Evolutionary conservation across 2,113 vertebrate genomes (phyloP), one percentile per base, ranked within the genome.

Genomic region (Orcinus orca): DNA sequence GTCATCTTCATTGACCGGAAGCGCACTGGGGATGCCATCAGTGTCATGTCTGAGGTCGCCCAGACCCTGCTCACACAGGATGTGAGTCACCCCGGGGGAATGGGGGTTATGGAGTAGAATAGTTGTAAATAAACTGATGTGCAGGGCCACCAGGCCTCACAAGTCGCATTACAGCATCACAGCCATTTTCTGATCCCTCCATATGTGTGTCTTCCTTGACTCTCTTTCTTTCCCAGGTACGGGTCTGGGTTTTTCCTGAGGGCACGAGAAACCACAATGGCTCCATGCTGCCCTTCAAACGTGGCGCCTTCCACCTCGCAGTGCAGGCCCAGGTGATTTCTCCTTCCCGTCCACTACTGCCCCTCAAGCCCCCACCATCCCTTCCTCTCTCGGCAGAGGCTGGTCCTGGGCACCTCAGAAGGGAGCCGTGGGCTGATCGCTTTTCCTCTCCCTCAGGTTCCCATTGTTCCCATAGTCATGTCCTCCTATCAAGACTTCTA

Each of bases 281-380:
- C 9, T 98, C 98, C 93, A 98, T 99, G 98, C 98, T 99, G 97
- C 98, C 99, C 63, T 99, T 99, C 97, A 99, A 99, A 96, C 98
- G 98, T 0, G 99, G 99, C 1, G 99, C 99, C 65, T 99, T 99
- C 97, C 99, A 99, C 94, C 98, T 99, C 73, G 99, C 99, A 0
- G 98, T 99, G 63, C 98, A 99, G 96, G 99, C 99, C 84, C 99
- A 99, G 98, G 99, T 99, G 55, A 97, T 92, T 33, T 68, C 58
- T 13, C 12, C 44, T 38, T 29, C 23, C 11, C 50, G 36, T 25
- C n/a, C n/a, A 2, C 60, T 15, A 0, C 53, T 29, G 44, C 47
- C 76, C 76, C 1, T 10, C 41, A 26, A 17, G 12, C 13, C 8
- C 25, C 6, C 8, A 26, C 31, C 44, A 23, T 8, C 18, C 23